Percentiles rank a stretch among this genome's conserved stretches.
These are phyloP conservation scores for Neolamprologus toae DNA, from an alignment of 2,113 vertebrate species.

Conservation along the genomic window DNA sequence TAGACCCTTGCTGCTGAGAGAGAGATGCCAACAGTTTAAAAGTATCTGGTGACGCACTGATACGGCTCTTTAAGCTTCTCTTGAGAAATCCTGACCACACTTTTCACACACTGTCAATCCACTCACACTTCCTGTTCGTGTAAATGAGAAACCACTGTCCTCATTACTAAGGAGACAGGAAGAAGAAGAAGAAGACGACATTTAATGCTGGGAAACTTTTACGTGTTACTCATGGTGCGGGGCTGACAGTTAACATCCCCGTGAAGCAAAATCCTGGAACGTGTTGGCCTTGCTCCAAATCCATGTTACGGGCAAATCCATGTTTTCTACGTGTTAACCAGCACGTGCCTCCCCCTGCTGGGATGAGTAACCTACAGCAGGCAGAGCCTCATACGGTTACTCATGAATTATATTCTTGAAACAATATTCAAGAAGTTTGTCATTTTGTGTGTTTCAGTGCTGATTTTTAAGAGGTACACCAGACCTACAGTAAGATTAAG, in stretches of 20 bases:
- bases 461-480: neutral
- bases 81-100: neutral
- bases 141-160: neutral
- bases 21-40: neutral
- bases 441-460: neutral
- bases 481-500: neutral
- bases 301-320: neutral
- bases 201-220: neutral
- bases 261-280: neutral
- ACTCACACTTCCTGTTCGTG: constrained; percentile 25
- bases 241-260: neutral
- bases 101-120: neutral
- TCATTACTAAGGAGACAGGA: neutral
- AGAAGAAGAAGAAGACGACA: neutral
- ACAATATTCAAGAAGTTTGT: neutral
- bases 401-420: neutral
- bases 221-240: neutral
- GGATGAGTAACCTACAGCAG: neutral
- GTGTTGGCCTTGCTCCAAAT: neutral
- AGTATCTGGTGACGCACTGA: neutral
- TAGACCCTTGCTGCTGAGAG: neutral
- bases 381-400: neutral
- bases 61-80: neutral
- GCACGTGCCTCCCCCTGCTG: neutral
- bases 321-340: neutral